phyloP scores from a whole-genome alignment of 1,140 invertebrate genomes.

The Anthonomus grandis region DNA sequence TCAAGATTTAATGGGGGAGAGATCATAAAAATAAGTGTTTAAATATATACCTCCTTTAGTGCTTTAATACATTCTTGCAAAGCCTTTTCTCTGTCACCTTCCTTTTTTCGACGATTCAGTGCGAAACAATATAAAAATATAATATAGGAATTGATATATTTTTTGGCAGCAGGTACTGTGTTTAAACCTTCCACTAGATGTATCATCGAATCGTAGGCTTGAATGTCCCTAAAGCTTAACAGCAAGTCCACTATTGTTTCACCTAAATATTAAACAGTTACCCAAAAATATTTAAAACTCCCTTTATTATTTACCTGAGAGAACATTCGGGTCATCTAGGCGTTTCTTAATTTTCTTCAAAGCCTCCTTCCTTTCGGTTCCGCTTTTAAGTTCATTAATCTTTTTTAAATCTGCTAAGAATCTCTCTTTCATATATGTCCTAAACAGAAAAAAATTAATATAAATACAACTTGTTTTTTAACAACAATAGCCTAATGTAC shows the following conservation, averaged over 20 bases:
- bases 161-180: slow-evolving; percentile 87
- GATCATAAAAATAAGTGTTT: too few relatives aligned
- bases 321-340: slow-evolving; percentile 93
- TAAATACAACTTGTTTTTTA: too few relatives aligned
- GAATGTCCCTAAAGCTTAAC: slow-evolving; percentile 87
- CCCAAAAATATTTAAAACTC: background rate
- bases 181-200: slow-evolving; percentile 93
- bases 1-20: too few relatives aligned
- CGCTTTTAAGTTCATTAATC: slow-evolving; percentile 81
- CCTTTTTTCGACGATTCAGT: slow-evolving; percentile 88
- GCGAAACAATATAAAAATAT: slow-evolving; percentile 95
- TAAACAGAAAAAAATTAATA: slow-evolving; percentile 47
- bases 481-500: too few relatives aligned
- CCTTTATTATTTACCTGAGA: slow-evolving; percentile 59
- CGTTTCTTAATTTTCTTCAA: slow-evolving; percentile 88
- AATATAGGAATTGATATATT: slow-evolving; percentile 87
- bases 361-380: slow-evolving; percentile 80
- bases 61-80: slow-evolving; percentile 88
- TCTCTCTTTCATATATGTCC: slow-evolving; percentile 97
- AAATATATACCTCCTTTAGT: slow-evolving; percentile 61
- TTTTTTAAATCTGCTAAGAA: slow-evolving; percentile 93
- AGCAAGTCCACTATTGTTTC: slow-evolving; percentile 93
- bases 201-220: slow-evolving; percentile 98
- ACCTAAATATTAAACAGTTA: slow-evolving; percentile 39
- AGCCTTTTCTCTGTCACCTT: slow-evolving; percentile 93